Evolutionary conservation across 2,888 invertebrate species (phyloP), one percentile per base, ranked within the genome.

Genomic region (Orthosia gothica): DNA sequence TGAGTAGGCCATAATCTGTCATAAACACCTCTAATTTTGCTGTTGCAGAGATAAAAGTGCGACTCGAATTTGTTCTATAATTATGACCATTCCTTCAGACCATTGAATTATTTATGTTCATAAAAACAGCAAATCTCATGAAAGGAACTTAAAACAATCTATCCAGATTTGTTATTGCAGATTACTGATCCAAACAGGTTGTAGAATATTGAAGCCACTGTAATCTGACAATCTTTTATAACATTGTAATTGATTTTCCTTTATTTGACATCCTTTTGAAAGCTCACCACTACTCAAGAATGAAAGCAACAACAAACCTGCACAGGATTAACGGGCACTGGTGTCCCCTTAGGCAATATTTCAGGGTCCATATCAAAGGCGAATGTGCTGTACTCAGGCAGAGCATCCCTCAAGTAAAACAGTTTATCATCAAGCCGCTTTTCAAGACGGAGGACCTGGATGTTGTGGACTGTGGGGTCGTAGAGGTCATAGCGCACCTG

Each of bases 381-480:
- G 91, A 99, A 98, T 4, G 99, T 99, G 92, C 99, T 99, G 93
- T 98, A 99, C 93, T 99, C 98, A 0, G 98, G 98, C 57, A 98
- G 97, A 3, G 99, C 98, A 97, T 99, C 99, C 87, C 98, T 96
- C 65, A 99, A 97, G 92, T 99, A 99, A 20, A 97, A 97, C 64
- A 99, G 95, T 88, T 98, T 97, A 45, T 98, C 98, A 94, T 99
- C 99, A 26, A 99, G 95, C 68, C 99, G 97, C 92, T 99, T 99
- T 93, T 99, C 99, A 52, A 99, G 96, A 52, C 98, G 97, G 18
- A 99, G 94, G 3, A 99, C 98, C 95, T 99, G 99, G 52, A 99
- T 98, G 90, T 97, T 98, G 87, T 98, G 98, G 81, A 99, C 97
- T 0, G 98, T 98, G 18, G 99, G 99, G 94, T 99, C 99, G 91